A percentile compares a stretch with the other conserved stretches of the same genome.
Evolutionary conservation across 2,888 invertebrate genomes (phyloP).

Genomic region (Epicampocera succincta): DNA sequence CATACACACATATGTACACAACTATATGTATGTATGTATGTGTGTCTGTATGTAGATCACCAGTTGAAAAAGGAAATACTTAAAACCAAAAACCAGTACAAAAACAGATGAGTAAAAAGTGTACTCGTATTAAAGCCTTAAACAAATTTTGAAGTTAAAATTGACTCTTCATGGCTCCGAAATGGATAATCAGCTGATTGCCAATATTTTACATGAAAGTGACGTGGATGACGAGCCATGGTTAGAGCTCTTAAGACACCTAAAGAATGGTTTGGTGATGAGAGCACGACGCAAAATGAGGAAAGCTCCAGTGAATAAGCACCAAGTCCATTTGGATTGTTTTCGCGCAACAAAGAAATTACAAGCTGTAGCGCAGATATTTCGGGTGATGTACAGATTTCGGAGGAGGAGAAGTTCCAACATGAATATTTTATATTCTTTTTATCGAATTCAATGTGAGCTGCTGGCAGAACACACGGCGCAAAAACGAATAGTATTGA

Average conservation of each 20-base stretch:
- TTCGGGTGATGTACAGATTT: neutral
- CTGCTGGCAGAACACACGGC: conserved; percentile 7
- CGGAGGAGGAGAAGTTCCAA: too few relatives aligned
- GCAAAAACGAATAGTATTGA: conserved; percentile 38
- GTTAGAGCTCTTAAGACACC: conserved; percentile 10
- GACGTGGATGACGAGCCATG: conserved; percentile 15
- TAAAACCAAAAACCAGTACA: too few relatives aligned
- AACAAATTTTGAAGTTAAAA: neutral
- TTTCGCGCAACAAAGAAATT: conserved; percentile 5
- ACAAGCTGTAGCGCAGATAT: neutral
- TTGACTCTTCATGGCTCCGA: conserved; percentile 22
- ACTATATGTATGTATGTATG: too few relatives aligned
- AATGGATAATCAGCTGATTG: conserved; percentile 37
- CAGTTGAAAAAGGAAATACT: too few relatives aligned
- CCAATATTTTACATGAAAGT: conserved; percentile 27
- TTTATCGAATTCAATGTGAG: too few relatives aligned
- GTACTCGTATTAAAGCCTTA: too few relatives aligned
- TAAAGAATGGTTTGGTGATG: conserved; percentile 25
- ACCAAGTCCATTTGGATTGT: neutral
- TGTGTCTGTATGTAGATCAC: too few relatives aligned
- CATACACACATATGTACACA: too few relatives aligned
- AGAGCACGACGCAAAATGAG: neutral
- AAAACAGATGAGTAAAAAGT: too few relatives aligned
- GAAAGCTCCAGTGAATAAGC: neutral
- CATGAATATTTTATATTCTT: too few relatives aligned